Base-by-base conservation (phyloP, 2,113 vertebrate genomes). In the Peucedramus taeniatus region DNA sequence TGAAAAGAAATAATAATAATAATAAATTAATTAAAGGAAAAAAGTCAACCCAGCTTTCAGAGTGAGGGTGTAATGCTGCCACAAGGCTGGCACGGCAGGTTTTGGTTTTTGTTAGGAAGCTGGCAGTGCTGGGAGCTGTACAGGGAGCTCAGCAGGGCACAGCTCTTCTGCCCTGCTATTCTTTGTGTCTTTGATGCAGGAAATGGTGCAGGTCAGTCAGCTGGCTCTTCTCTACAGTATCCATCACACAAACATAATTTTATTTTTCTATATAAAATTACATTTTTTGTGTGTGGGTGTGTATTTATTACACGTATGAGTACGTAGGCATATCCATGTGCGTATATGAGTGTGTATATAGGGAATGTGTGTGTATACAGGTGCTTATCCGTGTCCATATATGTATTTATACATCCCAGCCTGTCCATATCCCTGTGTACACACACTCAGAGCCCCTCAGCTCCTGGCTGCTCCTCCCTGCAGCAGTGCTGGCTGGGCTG, bases 371-470 rank as follows among this genome's bases (percentile, higher is more conserved):
- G 21, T 27, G 4, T 1, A 2, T 3, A 5, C 12, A 17, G 37
- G 8, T 30, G 40, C 20, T 14, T 3, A 1, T 23, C 4, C 9
- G 35, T 33, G 17, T 37, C 7, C 18, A 16, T 15, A 1, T 1
- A 5, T 17, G 17, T 5, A 10, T 15, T 59, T 31, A 7, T 4
- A 7, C 1, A 24, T 27, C 12, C 59, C 13, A 18, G 0, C 3
- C 3, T 31, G 21, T 45, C 11, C 10, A 0, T 6, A 1, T 15
- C 20, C 1, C 2, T 63, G 6, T 9, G 11, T 3, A 7, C 26
- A 21, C 33, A 47, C 28, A 14, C 49, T 18, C 23, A 20, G 6
- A 30, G 5, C 28, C 47, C n/a, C 57, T 31, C 23, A 59, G 69
- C 87, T 49, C 71, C 6, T 44, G 65, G 50, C 56, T 81, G 66